Conservation (phyloP, 1,140 invertebrate species). For the Seison nebaliae region DNA sequence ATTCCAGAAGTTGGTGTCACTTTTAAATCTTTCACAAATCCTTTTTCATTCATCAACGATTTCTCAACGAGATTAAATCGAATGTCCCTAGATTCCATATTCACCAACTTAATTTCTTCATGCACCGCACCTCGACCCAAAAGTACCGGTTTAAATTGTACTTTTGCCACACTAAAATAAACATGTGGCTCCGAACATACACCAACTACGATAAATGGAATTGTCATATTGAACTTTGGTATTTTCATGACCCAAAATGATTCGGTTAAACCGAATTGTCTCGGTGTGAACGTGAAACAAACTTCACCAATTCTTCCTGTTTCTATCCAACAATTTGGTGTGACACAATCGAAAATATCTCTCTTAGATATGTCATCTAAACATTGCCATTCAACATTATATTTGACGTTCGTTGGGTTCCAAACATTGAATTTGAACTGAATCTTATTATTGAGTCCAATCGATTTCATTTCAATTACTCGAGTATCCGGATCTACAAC, state of each 20-base stretch:
- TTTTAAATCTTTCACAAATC: background rate
- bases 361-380: conserved; percentile 22
- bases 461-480: conserved; percentile 24
- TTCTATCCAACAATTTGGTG: background rate
- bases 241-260: conserved; percentile 27
- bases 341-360: conserved; percentile 7
- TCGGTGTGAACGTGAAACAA: conserved; percentile 23
- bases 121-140: conserved; percentile 18
- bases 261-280: conserved; percentile 20
- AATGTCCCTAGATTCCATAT: conserved; percentile 1
- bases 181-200: conserved; percentile 23
- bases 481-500: conserved; percentile 24
- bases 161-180: conserved; percentile 22
- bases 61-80: conserved; percentile 2
- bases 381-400: conserved; percentile 24
- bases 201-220: conserved; percentile 28
- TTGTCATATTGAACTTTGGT: conserved; percentile 21
- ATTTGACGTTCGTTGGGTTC: conserved; percentile 24
- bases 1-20: background rate
- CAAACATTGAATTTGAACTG: conserved; percentile 21
- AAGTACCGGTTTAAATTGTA: conserved; percentile 25
- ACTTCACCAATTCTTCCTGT: conserved; percentile 16
- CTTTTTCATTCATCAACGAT: background rate
- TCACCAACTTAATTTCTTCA: conserved; percentile 2
- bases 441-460: conserved; percentile 19